These are phyloP conservation scores for Tetragonula clypearis DNA, from an alignment of 1,140 invertebrate species.

Conservation along the genomic window DNA sequence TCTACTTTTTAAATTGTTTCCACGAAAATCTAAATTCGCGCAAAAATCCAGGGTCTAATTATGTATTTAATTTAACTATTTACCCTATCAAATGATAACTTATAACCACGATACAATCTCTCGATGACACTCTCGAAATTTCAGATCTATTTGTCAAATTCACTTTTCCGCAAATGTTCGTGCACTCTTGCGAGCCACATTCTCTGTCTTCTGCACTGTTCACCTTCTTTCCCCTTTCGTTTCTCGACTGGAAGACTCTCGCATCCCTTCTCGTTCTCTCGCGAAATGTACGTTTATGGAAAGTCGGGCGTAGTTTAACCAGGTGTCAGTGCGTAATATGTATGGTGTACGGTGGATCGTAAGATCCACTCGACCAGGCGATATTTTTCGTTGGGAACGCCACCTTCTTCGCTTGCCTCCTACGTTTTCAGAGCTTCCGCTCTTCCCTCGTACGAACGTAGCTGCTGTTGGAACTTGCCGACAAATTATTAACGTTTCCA, in stretches of 20 bases:
- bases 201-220: too few species aligned
- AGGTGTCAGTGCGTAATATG: slow-evolving; percentile 18
- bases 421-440: not conserved
- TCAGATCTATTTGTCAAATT: not conserved
- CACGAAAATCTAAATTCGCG: too few species aligned
- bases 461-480: slow-evolving; percentile 35
- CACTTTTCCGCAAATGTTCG: not conserved
- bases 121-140: too few species aligned
- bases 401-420: not conserved
- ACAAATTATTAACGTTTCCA: slow-evolving; percentile 64
- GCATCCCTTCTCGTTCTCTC: not conserved
- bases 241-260: not conserved
- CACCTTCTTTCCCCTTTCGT: not conserved
- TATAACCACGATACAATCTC: too few species aligned
- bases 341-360: slow-evolving; percentile 22
- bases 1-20: too few species aligned
- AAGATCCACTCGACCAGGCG: slow-evolving; percentile 45
- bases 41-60: too few species aligned
- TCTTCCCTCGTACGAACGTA: not conserved
- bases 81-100: too few species aligned
- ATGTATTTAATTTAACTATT: too few species aligned
- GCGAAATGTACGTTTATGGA: slow-evolving; percentile 9
- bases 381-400: slow-evolving; percentile 57
- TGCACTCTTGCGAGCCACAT: not conserved
- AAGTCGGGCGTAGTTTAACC: slow-evolving; percentile 13